Evolutionary conservation across 2,888 invertebrate species (phyloP).

Genomic region (Aromia moschata): DNA sequence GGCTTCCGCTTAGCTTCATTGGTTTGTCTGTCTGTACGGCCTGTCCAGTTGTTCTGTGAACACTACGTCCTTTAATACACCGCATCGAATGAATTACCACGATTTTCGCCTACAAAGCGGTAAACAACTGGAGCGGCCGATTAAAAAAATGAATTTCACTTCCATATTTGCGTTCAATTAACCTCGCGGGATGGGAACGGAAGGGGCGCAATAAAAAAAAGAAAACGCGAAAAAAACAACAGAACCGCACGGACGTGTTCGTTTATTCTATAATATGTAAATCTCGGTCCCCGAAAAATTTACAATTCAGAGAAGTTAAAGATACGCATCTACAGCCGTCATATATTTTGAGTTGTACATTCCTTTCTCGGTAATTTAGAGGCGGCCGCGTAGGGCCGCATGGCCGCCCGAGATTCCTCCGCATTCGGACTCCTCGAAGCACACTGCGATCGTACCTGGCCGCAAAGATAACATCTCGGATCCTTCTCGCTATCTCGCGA

Average conservation of each 20-base stretch:
- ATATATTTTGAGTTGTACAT: conserved; percentile 57
- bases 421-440: conserved; percentile 31
- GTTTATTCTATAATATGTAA: conserved; percentile 56
- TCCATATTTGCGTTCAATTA: neutral
- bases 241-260: conserved; percentile 45
- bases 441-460: conserved; percentile 40
- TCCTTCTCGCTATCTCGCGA: conserved; percentile 43
- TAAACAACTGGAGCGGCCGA: too few relatives aligned
- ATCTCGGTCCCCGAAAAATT: conserved; percentile 54
- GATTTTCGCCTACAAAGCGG: too few relatives aligned
- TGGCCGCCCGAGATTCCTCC: conserved; percentile 48
- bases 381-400: conserved; percentile 44
- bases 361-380: conserved; percentile 56
- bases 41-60: too few relatives aligned
- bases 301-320: conserved; percentile 59
- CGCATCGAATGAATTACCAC: too few relatives aligned
- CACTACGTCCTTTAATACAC: too few relatives aligned
- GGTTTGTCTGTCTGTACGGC: too few relatives aligned
- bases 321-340: conserved; percentile 58
- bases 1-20: too few relatives aligned
- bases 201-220: conserved; percentile 1
- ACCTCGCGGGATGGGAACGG: neutral
- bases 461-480: conserved; percentile 42
- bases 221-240: conserved; percentile 32
- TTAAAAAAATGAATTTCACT: too few relatives aligned